A percentile compares a stretch with the other conserved stretches of the same genome.
phyloP scores from a whole-genome alignment of 2,113 vertebrate species.

The Chionodraco myersi region DNA sequence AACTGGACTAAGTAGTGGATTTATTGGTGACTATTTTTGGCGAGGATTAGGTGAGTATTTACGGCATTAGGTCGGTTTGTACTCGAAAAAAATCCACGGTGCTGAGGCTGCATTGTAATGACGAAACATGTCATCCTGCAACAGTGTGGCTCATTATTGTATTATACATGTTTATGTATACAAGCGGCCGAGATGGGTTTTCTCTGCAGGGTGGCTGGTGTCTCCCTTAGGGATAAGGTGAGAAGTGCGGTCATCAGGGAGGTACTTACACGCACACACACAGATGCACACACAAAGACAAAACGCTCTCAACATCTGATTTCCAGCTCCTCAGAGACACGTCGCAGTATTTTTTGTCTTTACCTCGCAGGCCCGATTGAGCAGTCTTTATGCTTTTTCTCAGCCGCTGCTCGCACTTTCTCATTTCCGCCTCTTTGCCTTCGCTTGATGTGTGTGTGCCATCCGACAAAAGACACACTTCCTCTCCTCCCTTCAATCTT shows the following conservation, averaged over 20 bases:
- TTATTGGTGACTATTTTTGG: background rate
- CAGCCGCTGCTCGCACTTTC: constrained; percentile 41
- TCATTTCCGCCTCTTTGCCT: constrained; percentile 62
- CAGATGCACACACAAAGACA: constrained; percentile 15
- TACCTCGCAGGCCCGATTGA: constrained; percentile 48
- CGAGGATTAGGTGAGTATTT: background rate
- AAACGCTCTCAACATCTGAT: constrained; percentile 43
- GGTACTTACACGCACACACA: background rate
- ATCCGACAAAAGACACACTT: constrained; percentile 69
- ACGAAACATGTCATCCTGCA: background rate
- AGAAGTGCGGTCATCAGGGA: no score
- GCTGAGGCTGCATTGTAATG: background rate
- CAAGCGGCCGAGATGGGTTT: no score
- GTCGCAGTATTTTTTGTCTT: constrained; percentile 19
- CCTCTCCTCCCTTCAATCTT: constrained; percentile 70
- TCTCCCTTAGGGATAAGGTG: no score
- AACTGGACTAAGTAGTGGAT: background rate
- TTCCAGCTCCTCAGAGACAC: constrained; percentile 39
- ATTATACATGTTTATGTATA: background rate
- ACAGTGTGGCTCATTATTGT: background rate
- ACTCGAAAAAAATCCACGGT: background rate
- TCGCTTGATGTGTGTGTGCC: constrained; percentile 48
- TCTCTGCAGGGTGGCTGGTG: no score
- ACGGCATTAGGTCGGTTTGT: background rate
- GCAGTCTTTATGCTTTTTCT: constrained; percentile 46